These are phyloP conservation scores for Ciconia maguari DNA, from an alignment of 2,113 vertebrate species.

Conservation along the genomic window DNA sequence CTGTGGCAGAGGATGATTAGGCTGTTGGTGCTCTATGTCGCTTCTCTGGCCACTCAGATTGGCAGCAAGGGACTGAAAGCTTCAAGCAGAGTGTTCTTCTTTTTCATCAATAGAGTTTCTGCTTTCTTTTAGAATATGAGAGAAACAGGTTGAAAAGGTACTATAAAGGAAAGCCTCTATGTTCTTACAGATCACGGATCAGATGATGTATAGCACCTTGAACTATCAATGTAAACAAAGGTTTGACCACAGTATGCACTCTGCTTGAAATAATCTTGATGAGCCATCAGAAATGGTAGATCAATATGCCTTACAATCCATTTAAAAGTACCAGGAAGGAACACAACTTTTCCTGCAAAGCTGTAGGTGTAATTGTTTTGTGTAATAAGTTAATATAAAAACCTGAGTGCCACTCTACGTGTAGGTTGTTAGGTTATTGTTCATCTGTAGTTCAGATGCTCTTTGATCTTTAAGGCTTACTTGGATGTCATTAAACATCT, in stretches of 20 bases:
- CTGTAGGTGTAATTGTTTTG: background rate
- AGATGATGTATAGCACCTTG: background rate
- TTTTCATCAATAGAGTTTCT: background rate
- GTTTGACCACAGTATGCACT: background rate
- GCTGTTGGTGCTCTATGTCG: background rate
- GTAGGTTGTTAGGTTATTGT: background rate
- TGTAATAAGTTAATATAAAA: background rate
- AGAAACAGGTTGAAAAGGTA: background rate
- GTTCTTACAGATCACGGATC: background rate
- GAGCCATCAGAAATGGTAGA: background rate
- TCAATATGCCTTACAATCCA: background rate
- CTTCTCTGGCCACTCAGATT: background rate
- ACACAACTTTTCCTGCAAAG: background rate
- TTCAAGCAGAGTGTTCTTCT: background rate
- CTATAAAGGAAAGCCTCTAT: background rate
- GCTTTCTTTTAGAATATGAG: background rate
- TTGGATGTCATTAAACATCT: background rate
- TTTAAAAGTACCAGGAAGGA: slow-evolving; percentile 23
- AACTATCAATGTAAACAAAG: background rate
- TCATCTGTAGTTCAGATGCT: background rate
- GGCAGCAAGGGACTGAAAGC: background rate
- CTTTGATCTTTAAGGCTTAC: background rate
- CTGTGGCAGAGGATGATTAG: background rate
- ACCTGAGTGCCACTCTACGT: background rate
- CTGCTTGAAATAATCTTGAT: slow-evolving; percentile 31